Evolutionary conservation across 1,140 invertebrate species (phyloP).

Genomic region (Bombus superbus): DNA sequence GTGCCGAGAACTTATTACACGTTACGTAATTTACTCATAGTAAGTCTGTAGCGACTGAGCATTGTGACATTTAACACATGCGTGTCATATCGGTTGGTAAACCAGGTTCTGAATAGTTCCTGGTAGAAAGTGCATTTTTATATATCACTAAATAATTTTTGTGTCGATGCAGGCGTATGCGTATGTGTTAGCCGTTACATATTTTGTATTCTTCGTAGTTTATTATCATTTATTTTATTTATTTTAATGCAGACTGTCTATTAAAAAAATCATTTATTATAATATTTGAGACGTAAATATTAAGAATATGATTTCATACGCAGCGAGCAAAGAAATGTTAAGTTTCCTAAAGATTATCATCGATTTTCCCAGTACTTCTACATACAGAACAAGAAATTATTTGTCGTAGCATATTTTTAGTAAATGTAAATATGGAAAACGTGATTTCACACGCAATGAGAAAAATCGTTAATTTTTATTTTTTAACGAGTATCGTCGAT

Average conservation of each 20-base stretch:
- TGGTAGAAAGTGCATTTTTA: constrained; percentile 77
- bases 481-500: neutral
- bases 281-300: neutral
- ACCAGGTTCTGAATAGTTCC: constrained; percentile 73
- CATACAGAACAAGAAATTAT: neutral
- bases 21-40: constrained; percentile 25
- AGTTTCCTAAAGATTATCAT: neutral
- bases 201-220: neutral
- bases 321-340: neutral
- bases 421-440: neutral
- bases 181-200: neutral
- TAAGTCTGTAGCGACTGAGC: constrained; percentile 36
- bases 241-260: neutral
- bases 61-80: constrained; percentile 76
- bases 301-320: neutral
- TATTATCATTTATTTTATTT: neutral
- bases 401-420: neutral
- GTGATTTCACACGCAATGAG: neutral
- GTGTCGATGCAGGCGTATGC: neutral
- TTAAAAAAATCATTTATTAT: neutral
- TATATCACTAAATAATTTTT: constrained; percentile 62
- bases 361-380: neutral
- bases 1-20: too few relatives aligned
- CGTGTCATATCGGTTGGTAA: constrained; percentile 61
- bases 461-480: neutral